These are phyloP conservation scores for Thymelicus lineola DNA, from an alignment of 2,888 invertebrate species.

Conservation along the genomic window DNA sequence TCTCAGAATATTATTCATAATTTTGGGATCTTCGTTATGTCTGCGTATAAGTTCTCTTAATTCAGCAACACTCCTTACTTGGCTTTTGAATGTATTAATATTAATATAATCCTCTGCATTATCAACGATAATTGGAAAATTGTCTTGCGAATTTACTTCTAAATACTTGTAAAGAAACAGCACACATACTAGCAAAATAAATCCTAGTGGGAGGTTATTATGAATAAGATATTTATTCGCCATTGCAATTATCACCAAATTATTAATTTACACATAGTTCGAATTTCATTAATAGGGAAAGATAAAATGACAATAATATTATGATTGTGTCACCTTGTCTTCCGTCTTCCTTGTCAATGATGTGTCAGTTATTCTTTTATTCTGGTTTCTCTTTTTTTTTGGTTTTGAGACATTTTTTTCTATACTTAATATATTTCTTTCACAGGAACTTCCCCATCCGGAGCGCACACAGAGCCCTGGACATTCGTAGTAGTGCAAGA, in stretches of 20 bases:
- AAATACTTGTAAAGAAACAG: conserved; percentile 33
- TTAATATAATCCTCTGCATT: conserved; percentile 11
- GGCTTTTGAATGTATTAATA: neutral
- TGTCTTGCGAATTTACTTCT: conserved; percentile 4
- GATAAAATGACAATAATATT: too few relatives aligned
- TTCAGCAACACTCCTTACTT: neutral
- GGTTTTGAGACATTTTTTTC: too few relatives aligned
- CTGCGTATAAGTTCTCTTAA: conserved; percentile 48
- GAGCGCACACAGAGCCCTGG: conserved; percentile 98
- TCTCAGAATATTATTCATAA: conserved; percentile 44
- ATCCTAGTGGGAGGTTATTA: conserved; percentile 3
- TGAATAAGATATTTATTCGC: too few relatives aligned
- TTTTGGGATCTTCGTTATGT: conserved; percentile 49
- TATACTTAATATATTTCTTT: neutral
- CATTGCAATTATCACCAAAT: too few relatives aligned
- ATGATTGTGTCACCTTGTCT: too few relatives aligned
- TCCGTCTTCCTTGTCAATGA: too few relatives aligned
- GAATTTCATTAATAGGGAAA: too few relatives aligned
- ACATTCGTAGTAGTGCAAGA: conserved; percentile 92
- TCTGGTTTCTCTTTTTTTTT: too few relatives aligned
- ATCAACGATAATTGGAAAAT: conserved; percentile 7
- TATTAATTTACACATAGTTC: too few relatives aligned
- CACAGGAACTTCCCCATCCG: conserved; percentile 95
- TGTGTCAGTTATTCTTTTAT: too few relatives aligned
- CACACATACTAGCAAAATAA: conserved; percentile 11